Conservation (phyloP, 2,113 vertebrate species). For the Strix uralensis region DNA sequence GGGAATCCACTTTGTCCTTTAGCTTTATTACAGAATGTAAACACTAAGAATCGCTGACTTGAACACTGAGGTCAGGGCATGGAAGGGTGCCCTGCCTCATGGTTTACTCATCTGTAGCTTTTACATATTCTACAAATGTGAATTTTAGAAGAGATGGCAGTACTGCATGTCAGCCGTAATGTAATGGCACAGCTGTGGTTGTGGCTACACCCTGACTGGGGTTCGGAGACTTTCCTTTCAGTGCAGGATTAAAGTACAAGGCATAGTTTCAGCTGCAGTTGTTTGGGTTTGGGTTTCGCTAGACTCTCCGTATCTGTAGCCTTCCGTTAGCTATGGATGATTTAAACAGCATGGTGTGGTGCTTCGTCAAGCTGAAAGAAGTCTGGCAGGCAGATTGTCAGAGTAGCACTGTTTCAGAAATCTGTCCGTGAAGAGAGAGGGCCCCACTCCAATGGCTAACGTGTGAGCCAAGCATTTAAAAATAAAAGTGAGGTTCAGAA, state of each 20-base stretch:
- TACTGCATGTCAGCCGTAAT: slow-evolving; percentile 7
- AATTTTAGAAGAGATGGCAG: background rate
- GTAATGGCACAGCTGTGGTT: slow-evolving; percentile 66
- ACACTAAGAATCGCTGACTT: background rate
- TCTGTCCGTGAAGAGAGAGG: background rate
- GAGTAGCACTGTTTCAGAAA: background rate
- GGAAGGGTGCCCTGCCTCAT: background rate
- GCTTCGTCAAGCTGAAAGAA: slow-evolving; percentile 36
- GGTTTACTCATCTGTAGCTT: background rate
- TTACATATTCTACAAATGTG: background rate
- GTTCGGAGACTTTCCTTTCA: slow-evolving; percentile 49
- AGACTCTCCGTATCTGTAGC: background rate
- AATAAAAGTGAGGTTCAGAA: background rate
- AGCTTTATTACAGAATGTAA: background rate
- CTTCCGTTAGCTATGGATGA: slow-evolving; percentile 3
- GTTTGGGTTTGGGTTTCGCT: slow-evolving; percentile 65
- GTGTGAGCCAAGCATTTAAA: background rate
- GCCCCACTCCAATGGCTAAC: background rate
- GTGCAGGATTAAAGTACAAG: slow-evolving; percentile 63
- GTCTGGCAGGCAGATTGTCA: background rate
- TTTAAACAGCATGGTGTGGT: background rate
- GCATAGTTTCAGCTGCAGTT: slow-evolving; percentile 65
- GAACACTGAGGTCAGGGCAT: background rate
- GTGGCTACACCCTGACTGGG: slow-evolving; percentile 1
- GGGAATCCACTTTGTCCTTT: background rate